phyloP scores from a whole-genome alignment of 1,140 invertebrate genomes.

The Eupristina koningsbergeri region DNA sequence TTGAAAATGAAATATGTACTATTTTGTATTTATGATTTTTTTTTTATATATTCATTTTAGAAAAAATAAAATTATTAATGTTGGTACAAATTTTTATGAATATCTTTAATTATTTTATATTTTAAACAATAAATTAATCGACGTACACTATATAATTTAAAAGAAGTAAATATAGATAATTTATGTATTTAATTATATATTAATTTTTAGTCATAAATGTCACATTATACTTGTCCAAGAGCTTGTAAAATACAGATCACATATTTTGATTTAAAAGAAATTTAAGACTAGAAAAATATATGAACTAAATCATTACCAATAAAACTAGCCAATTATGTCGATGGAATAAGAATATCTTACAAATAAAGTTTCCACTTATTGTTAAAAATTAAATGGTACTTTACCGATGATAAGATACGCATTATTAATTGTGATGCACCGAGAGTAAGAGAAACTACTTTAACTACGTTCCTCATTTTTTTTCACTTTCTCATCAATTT shows the following conservation, averaged over 20 bases:
- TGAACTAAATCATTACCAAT: background rate
- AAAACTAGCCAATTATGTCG: conserved; percentile 1
- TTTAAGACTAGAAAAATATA: background rate
- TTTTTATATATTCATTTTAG: background rate
- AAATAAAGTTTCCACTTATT: background rate
- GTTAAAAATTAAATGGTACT: conserved; percentile 13
- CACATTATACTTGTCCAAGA: too few relatives aligned
- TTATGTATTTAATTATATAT: background rate
- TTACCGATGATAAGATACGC: background rate
- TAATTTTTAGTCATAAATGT: background rate
- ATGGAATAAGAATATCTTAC: background rate
- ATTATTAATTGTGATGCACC: conserved; percentile 31
- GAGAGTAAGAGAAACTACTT: background rate
- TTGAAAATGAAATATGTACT: background rate
- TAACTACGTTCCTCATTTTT: conserved; percentile 4
- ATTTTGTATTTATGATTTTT: background rate
- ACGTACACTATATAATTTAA: background rate
- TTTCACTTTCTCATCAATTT: conserved; percentile 22
- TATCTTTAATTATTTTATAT: background rate
- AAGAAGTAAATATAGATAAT: background rate
- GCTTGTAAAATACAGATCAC: background rate
- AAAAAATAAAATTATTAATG: background rate
- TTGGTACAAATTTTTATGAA: background rate
- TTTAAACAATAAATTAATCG: background rate
- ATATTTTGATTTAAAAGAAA: background rate